Evolutionary conservation across 37 sponge, comb jelly and placozoan species (phyloP), one percentile per base, ranked within the genome.

Genomic region (Diacarnus erythraeanus): DNA sequence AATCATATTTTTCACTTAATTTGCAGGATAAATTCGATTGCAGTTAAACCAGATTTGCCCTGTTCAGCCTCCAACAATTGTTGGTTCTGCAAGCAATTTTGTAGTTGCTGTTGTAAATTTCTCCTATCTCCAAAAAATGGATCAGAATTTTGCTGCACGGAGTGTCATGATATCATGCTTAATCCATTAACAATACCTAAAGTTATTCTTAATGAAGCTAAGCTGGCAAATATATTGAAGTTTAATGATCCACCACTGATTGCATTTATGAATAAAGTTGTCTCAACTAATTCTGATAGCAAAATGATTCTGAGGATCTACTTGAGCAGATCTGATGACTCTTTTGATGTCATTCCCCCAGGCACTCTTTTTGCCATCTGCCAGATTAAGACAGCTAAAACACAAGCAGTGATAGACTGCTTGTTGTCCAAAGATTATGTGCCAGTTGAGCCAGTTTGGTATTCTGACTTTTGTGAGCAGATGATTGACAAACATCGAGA

Each of bases 331-430:
- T 6, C 64, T 63, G 64, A 63, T 15, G 31, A 63, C 20, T 63
- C 64, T 25, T 63, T 63, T 63, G 64, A 63, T 6, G 64, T 63
- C 8, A 6, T 63, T 25, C 64, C 64, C 6, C 64, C 31, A 5
- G 64, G 64, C 64, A 63, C 64, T 23, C 64, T 63, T 27, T 27
- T 63, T 30, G 64, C 64, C 64, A 63, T 63, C 18, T 63, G 64
- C 64, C 64, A 63, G 64, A 63, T 63, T 25, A 63, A 15, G 31
- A 63, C 64, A 23, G 64, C 20, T 25, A 23, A 12, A 63, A 63
- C 64, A 23, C 64, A 63, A 63, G 64, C 31, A 63, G 64, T 63
- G 31, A 27, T 63, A 23, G 64, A 63, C 31, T 63, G 64, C 20
- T 4, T 63, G 64, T 25, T 63, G 18, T 63, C 64, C 8, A 63